These are phyloP conservation scores for Desmophyllum pertusum DNA, from an alignment of 92 coral and sea anemone species.

Conservation along the genomic window DNA sequence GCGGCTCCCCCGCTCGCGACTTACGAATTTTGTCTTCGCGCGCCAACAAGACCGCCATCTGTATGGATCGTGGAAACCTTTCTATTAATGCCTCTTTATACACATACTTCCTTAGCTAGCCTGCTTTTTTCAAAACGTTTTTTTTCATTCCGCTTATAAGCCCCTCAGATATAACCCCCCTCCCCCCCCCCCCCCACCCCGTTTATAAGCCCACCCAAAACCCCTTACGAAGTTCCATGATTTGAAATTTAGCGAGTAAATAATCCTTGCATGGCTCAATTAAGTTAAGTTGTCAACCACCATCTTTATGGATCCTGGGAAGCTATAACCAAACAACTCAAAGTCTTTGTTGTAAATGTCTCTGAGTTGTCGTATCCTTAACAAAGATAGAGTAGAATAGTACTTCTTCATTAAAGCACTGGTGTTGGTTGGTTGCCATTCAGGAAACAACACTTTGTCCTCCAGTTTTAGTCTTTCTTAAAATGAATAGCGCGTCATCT, in stretches of 20 bases:
- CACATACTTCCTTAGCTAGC: too few species aligned
- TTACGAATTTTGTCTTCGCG: too few species aligned
- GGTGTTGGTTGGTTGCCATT: conserved; percentile 30
- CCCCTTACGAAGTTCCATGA: too few species aligned
- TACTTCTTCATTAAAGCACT: conserved; percentile 6
- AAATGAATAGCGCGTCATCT: conserved; percentile 10
- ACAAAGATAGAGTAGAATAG: conserved; percentile 22
- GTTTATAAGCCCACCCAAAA: too few species aligned
- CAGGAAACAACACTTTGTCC: conserved; percentile 14
- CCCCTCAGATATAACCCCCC: too few species aligned
- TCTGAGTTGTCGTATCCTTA: conserved; percentile 30
- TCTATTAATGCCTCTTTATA: too few species aligned
- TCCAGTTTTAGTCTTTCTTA: conserved; percentile 14
- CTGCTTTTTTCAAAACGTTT: too few species aligned
- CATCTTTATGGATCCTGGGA: conserved; percentile 22
- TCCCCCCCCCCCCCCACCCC: too few species aligned
- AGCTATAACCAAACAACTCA: conserved; percentile 30
- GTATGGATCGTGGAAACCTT: too few species aligned
- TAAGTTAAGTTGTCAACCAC: neutral
- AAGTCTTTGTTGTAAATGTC: conserved; percentile 20
- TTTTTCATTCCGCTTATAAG: too few species aligned
- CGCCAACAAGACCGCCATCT: too few species aligned
- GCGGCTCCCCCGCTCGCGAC: too few species aligned
- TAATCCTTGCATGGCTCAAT: conserved; percentile 28
- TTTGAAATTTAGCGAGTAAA: neutral